These are phyloP conservation scores for Rafetus swinhoei DNA, from an alignment of 2,113 vertebrate species.

Conservation along the genomic window DNA sequence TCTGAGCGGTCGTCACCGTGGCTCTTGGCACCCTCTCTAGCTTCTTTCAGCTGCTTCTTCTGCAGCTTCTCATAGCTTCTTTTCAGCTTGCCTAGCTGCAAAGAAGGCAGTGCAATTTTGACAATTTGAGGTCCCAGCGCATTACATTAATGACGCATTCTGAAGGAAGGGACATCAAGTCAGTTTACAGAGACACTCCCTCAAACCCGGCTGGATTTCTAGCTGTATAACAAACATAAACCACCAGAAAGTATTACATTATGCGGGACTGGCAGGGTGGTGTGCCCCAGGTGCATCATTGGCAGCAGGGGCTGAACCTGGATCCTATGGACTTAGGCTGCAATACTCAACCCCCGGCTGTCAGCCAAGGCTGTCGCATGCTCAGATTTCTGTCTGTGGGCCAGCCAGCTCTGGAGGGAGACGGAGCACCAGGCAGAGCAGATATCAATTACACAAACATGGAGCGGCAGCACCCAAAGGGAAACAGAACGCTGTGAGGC, in stretches of 20 bases:
- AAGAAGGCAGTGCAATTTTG: slow-evolving; percentile 40
- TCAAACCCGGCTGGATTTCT: slow-evolving; percentile 5
- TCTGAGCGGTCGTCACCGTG: slow-evolving; percentile 81
- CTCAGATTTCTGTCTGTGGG: not conserved
- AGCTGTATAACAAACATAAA: slow-evolving; percentile 6
- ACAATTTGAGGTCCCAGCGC: not conserved
- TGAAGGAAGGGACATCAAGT: slow-evolving; percentile 11
- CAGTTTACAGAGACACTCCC: slow-evolving; percentile 21
- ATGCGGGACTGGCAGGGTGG: accelerated
- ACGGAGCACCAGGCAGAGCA: not conserved
- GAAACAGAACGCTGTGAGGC: not conserved
- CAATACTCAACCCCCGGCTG: not conserved
- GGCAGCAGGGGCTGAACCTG: not conserved
- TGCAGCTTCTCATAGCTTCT: slow-evolving; percentile 94
- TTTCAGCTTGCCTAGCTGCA: slow-evolving; percentile 89
- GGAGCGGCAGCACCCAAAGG: not conserved
- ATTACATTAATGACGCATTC: slow-evolving; percentile 4
- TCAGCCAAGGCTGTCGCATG: not conserved
- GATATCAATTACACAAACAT: not conserved
- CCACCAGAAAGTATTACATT: not conserved
- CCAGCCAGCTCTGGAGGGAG: not conserved
- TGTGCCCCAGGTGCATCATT: not conserved
- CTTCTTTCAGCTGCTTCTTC: slow-evolving; percentile 84
- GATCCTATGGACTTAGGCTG: not conserved
- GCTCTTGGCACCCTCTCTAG: slow-evolving; percentile 73